Conservation (phyloP, 1,140 invertebrate genomes). For the Brachionus plicatilis region DNA sequence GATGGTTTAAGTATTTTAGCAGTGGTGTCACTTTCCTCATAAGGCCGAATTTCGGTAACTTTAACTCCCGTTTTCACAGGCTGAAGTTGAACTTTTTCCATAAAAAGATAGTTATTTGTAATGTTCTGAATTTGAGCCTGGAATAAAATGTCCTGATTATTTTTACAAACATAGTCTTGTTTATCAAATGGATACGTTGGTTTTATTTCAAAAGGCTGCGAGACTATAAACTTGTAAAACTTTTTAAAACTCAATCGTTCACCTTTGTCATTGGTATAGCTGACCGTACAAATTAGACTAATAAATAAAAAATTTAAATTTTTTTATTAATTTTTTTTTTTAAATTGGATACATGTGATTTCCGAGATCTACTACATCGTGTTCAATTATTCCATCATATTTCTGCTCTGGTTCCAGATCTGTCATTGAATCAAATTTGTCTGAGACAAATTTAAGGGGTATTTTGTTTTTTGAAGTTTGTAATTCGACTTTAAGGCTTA, state of each 20-base stretch:
- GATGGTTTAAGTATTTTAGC: background rate
- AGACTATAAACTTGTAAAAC: constrained; percentile 31
- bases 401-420: constrained; percentile 1
- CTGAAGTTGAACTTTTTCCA: constrained; percentile 27
- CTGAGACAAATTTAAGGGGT: background rate
- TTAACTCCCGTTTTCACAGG: background rate
- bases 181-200: constrained; percentile 22
- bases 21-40: background rate
- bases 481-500: constrained; percentile 22
- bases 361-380: constrained; percentile 24
- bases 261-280: constrained; percentile 11
- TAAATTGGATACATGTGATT: constrained; percentile 19
- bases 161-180: background rate
- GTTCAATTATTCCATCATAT: constrained; percentile 32
- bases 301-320: background rate
- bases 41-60: background rate
- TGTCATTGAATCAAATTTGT: background rate
- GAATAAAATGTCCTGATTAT: background rate
- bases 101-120: constrained; percentile 16
- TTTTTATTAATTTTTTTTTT: background rate
- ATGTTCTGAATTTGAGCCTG: constrained; percentile 36
- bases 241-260: constrained; percentile 35
- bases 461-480: background rate
- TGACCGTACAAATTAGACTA: constrained; percentile 31
- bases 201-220: constrained; percentile 26